These are phyloP conservation scores for Mugil cephalus DNA, from an alignment of 2,113 vertebrate genomes.

Conservation along the genomic window DNA sequence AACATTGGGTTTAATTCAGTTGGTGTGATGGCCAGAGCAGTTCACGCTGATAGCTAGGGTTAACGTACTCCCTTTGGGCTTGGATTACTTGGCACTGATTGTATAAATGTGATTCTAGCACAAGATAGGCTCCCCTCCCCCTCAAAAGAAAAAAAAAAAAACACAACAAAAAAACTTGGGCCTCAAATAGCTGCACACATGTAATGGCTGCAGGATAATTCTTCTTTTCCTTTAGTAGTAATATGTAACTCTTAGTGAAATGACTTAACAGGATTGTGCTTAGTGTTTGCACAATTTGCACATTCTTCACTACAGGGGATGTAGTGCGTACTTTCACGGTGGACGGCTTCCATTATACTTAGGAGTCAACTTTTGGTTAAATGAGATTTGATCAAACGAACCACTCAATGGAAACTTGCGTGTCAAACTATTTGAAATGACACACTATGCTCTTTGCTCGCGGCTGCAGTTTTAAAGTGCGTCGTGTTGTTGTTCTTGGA, in stretches of 20 bases:
- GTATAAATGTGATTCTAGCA: neutral
- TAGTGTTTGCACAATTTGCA: constrained; percentile 62
- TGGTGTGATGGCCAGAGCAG: neutral
- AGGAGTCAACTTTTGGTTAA: constrained; percentile 8
- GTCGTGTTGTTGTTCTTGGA: constrained; percentile 3
- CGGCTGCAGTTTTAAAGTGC: constrained; percentile 6
- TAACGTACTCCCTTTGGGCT: constrained; percentile 8
- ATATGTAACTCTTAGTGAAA: constrained; percentile 27
- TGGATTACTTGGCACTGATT: constrained; percentile 6
- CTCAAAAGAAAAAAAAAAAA: too few species aligned
- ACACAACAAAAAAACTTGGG: neutral
- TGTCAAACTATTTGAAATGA: constrained; percentile 23
- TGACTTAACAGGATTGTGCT: constrained; percentile 67
- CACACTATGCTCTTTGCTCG: constrained; percentile 3
- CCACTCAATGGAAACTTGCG: constrained; percentile 6
- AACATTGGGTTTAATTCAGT: constrained; percentile 12
- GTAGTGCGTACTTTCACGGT: constrained; percentile 35
- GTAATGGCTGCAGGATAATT: constrained; percentile 61
- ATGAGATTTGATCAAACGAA: constrained; percentile 13
- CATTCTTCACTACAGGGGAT: constrained; percentile 52
- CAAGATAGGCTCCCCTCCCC: constrained; percentile 4
- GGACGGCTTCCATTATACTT: constrained; percentile 15
- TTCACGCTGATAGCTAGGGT: neutral
- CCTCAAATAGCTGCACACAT: constrained; percentile 54
- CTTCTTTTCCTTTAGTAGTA: constrained; percentile 23